phyloP scores from a whole-genome alignment of 1,140 invertebrate genomes.

The Hylaeus anthracinus region DNA sequence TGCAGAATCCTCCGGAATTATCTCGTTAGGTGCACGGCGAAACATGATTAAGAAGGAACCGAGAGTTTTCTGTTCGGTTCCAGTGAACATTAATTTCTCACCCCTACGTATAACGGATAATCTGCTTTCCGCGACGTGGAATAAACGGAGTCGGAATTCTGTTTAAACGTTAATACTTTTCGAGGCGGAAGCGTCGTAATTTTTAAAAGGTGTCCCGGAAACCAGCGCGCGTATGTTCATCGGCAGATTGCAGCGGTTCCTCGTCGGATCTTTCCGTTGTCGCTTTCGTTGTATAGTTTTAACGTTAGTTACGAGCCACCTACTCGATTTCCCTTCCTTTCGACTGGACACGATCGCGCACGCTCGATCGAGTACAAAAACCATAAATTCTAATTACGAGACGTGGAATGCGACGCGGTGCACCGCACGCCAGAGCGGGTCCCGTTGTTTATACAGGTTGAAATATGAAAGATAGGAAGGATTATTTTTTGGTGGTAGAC shows the following conservation, averaged over 20 bases:
- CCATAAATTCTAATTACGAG: constrained; percentile 50
- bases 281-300: background rate
- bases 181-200: constrained; percentile 27
- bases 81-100: constrained; percentile 14
- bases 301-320: constrained; percentile 2
- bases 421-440: background rate
- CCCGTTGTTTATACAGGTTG: too few species aligned
- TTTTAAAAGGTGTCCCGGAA: constrained; percentile 2
- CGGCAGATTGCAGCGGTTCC: background rate
- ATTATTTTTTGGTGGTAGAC: too few species aligned
- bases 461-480: too few species aligned
- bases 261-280: background rate
- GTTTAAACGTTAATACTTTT: constrained; percentile 21
- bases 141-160: constrained; percentile 17
- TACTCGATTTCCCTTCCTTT: constrained; percentile 22
- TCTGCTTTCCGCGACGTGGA: constrained; percentile 14
- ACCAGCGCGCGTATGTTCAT: background rate
- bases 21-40: background rate
- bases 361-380: constrained; percentile 35
- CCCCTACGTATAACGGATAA: constrained; percentile 11
- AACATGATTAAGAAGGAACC: background rate
- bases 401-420: constrained; percentile 4
- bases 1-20: background rate
- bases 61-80: background rate
- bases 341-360: background rate